Conservation (phyloP, 2,888 invertebrate species). For the Sclerodermus sp. region DNA sequence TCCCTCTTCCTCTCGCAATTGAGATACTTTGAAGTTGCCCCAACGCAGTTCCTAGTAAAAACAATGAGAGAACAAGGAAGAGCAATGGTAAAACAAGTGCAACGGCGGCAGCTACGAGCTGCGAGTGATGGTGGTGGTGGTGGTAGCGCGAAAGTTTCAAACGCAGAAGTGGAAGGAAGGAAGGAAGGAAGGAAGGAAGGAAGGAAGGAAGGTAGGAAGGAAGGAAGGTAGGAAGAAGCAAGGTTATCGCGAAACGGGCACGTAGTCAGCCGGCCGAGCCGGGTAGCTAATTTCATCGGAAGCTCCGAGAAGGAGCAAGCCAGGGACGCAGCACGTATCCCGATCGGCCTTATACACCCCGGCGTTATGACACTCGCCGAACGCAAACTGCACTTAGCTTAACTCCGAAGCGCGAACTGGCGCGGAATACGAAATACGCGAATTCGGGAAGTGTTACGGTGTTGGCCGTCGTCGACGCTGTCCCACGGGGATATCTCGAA, state of each 20-base stretch:
- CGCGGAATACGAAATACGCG: slow-evolving; percentile 41
- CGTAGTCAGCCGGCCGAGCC: slow-evolving; percentile 3
- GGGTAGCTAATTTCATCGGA: slow-evolving; percentile 35
- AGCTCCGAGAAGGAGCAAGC: slow-evolving; percentile 15
- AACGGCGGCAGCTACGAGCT: no score
- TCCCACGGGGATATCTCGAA: slow-evolving; percentile 7
- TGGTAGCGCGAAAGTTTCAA: no score
- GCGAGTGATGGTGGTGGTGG: no score
- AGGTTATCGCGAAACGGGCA: neutral
- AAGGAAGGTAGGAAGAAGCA: slow-evolving; percentile 1
- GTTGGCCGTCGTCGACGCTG: slow-evolving; percentile 16
- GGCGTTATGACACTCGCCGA: slow-evolving; percentile 39
- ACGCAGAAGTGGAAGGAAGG: no score
- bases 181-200: slow-evolving; percentile 1
- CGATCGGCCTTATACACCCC: slow-evolving; percentile 39
- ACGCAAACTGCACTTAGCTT: slow-evolving; percentile 45
- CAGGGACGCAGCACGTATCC: slow-evolving; percentile 37
- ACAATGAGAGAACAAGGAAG: neutral
- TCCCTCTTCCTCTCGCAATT: no score
- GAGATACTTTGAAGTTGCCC: no score
- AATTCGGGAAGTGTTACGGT: slow-evolving; percentile 9
- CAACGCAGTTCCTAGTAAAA: no score
- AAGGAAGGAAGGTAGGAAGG: slow-evolving; percentile 1
- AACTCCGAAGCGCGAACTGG: slow-evolving; percentile 37
- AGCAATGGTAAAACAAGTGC: neutral